Evolutionary conservation across 2,888 invertebrate species (phyloP), one percentile per base, ranked within the genome.

Genomic region (Eucriotettix oculatus): DNA sequence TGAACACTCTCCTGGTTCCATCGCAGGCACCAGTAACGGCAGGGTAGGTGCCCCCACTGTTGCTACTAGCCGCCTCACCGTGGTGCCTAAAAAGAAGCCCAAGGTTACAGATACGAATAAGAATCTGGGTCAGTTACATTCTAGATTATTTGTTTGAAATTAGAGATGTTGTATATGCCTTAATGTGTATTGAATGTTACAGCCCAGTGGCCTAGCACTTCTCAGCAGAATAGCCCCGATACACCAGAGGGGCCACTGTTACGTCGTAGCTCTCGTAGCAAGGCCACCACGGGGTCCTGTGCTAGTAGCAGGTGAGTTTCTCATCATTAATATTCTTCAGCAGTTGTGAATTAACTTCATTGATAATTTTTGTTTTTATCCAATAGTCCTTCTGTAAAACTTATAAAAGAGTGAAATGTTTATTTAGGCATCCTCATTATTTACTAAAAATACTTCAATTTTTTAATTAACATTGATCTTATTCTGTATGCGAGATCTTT

Each of bases 211-310:
- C 9, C 54, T 16, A 17, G 54, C 29, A 29, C 17, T 54, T 16
- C 54, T 16, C 17, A n/a, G 40, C 12, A n/a, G n/a, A 42, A 42
- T 42, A 55, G 55, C 55, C 17, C 55, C 41, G 55, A 55, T 29
- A 10, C 55, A n/a, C 41, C n/a, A 53, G 63, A 62, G 53, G 59
- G 56, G 48, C 59, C 54, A 41, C 56, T 59, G 54, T 59, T 59
- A 67, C 72, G 75, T 66, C 74, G 75, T 67, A 75, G 75, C 74
- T 77, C 77, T 72, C 76, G 77, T 66, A 73, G 71, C 70, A 75
- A 75, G 67, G 62, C 76, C 74, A 80, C 81, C 79, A 84, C 86
- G 82, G 83, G 86, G 73, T 79, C 82, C 70, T 81, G 81, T 74
- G 79, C 82, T 64, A 81, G 80, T 44, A 61, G 61, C 61, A 61